Conservation (phyloP, 2,113 vertebrate genomes). For the Scomber japonicus region DNA sequence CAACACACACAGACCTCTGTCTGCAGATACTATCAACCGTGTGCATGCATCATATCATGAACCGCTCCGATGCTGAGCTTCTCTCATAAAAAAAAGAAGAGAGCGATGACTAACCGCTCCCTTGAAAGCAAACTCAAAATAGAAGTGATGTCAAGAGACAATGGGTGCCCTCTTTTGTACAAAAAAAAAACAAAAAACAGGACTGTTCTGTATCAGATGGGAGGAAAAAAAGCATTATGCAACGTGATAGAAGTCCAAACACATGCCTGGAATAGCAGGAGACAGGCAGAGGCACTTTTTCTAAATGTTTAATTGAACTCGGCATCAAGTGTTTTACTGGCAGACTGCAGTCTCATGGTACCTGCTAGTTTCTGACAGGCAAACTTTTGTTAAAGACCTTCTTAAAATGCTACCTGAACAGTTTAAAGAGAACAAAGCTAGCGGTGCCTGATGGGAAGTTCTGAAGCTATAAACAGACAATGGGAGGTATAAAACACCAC, state of each 20-base stretch:
- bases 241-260: not conserved
- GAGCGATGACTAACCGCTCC: constrained; percentile 1
- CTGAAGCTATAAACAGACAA: constrained; percentile 13
- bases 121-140: constrained; percentile 28
- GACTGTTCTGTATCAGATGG: constrained; percentile 4
- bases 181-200: constrained; percentile 2
- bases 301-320: constrained; percentile 34
- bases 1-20: too few relatives aligned
- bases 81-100: not conserved
- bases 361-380: not conserved
- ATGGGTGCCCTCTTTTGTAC: constrained; percentile 1
- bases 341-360: constrained; percentile 1
- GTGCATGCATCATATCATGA: not conserved
- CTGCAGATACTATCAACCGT: not conserved
- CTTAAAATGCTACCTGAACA: constrained; percentile 37
- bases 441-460: constrained; percentile 4
- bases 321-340: constrained; percentile 48
- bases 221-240: constrained; percentile 10
- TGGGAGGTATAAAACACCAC: constrained; percentile 18
- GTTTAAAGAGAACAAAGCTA: constrained; percentile 26
- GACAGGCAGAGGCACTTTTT: not conserved
- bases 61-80: too few relatives aligned
- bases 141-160: constrained; percentile 27
- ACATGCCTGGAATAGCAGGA: constrained; percentile 20
- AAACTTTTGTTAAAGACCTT: not conserved